phyloP scores from a whole-genome alignment of 1,140 invertebrate species.

The Ceratitis capitata region DNA sequence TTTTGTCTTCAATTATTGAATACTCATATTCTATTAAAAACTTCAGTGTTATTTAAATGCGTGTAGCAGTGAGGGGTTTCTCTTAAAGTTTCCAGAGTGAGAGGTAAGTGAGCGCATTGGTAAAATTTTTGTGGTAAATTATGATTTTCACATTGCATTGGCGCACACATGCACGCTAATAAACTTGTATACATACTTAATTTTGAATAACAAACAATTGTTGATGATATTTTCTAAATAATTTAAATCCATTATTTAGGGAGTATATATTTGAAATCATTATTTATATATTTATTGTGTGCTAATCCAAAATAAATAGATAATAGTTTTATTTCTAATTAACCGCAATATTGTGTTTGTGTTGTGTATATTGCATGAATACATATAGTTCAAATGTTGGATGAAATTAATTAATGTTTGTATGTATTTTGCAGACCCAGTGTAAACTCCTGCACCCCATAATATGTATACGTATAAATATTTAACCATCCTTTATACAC shows the following conservation, averaged over 20 bases:
- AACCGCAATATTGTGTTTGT: conserved; percentile 34
- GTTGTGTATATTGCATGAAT: conserved; percentile 25
- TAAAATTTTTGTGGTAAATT: conserved; percentile 2
- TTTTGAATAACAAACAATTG: conserved; percentile 19
- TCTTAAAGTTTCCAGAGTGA: neutral
- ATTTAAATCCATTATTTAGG: neutral
- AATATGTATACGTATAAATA: conserved; percentile 41
- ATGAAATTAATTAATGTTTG: conserved; percentile 7
- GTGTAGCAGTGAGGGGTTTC: too few relatives aligned
- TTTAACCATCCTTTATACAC: conserved; percentile 44
- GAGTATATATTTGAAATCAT: neutral
- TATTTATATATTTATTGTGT: conserved; percentile 16
- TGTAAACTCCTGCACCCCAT: conserved; percentile 28
- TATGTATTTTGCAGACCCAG: conserved; percentile 12
- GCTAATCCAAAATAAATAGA: conserved; percentile 19
- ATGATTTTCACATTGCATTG: conserved; percentile 9
- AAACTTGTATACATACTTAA: neutral
- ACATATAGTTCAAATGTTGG: conserved; percentile 12
- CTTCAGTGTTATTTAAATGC: too few relatives aligned
- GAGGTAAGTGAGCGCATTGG: neutral
- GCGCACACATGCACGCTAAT: neutral
- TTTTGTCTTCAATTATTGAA: too few relatives aligned
- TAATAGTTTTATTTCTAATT: conserved; percentile 19
- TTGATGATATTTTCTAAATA: conserved; percentile 40
- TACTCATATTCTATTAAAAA: too few relatives aligned